Conservation (phyloP, 2,888 invertebrate species). For the Leptinotarsa tumamoca region DNA sequence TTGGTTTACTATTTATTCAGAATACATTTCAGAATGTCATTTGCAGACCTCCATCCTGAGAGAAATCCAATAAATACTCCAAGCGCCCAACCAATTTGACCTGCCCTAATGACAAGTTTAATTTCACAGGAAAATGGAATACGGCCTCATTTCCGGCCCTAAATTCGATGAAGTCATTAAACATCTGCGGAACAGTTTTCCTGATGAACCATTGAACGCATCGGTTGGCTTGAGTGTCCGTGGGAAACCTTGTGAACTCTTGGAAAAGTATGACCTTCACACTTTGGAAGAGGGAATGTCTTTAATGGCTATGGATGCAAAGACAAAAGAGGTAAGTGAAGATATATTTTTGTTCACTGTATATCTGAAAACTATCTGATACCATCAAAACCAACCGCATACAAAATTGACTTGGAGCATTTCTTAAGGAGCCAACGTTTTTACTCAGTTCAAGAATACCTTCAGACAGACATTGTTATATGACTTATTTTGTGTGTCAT, state of each 20-base stretch:
- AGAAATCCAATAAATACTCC: background rate
- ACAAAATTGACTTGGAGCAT: no score
- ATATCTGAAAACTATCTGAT: no score
- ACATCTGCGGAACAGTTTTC: slow-evolving; percentile 80
- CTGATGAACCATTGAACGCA: slow-evolving; percentile 85
- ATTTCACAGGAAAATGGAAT: slow-evolving; percentile 60
- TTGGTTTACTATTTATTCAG: background rate
- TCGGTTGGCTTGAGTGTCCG: slow-evolving; percentile 80
- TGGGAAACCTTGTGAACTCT: slow-evolving; percentile 77
- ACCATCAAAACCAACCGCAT: no score
- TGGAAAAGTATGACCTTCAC: slow-evolving; percentile 78
- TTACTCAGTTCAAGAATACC: no score
- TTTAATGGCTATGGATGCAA: slow-evolving; percentile 74
- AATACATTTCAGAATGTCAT: background rate
- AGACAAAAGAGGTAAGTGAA: slow-evolving; percentile 72
- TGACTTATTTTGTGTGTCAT: no score
- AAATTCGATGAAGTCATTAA: slow-evolving; percentile 75
- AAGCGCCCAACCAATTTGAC: background rate
- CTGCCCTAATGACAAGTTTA: background rate
- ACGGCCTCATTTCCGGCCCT: slow-evolving; percentile 67
- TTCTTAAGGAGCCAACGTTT: no score
- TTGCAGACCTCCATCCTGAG: background rate
- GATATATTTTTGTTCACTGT: background rate
- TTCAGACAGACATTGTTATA: no score
- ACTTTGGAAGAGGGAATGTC: slow-evolving; percentile 83